Percentiles rank a stretch among this genome's conserved stretches.
Conservation (phyloP, 2,113 vertebrate species). For the Oreotrochilus melanogaster region DNA sequence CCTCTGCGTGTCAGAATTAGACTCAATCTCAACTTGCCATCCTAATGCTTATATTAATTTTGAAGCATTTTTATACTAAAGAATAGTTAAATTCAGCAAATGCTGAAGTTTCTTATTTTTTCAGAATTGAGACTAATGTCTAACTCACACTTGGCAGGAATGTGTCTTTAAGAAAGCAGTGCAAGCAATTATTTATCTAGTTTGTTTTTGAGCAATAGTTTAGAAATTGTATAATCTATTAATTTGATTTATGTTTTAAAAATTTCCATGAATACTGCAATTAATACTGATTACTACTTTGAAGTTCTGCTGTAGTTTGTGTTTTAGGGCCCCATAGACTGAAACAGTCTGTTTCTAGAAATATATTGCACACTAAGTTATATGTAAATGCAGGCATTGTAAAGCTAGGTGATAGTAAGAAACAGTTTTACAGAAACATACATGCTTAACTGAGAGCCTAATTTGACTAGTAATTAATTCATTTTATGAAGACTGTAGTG, state of each 20-base stretch:
- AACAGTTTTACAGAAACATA: not conserved
- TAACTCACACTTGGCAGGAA: not conserved
- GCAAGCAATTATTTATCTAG: conserved; percentile 25
- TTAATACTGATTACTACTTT: conserved; percentile 36
- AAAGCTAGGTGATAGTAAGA: not conserved
- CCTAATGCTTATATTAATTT: not conserved
- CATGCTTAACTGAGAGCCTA: not conserved
- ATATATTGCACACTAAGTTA: not conserved
- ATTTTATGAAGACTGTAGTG: not conserved
- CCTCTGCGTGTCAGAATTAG: not conserved
- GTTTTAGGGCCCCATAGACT: not conserved
- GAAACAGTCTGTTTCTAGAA: not conserved
- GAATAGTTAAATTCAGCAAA: not conserved
- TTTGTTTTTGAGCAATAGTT: conserved; percentile 14
- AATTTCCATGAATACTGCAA: conserved; percentile 1
- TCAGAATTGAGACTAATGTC: not conserved
- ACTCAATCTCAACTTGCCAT: not conserved
- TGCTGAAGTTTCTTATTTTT: not conserved
- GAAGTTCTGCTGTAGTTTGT: not conserved
- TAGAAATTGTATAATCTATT: conserved; percentile 33
- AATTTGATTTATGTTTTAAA: conserved; percentile 36
- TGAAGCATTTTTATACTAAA: not conserved
- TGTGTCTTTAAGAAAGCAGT: conserved; percentile 19
- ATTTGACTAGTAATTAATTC: not conserved
- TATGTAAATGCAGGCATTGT: not conserved